These are phyloP conservation scores for Acleris emargana DNA, from an alignment of 2,888 invertebrate species.

Conservation along the genomic window DNA sequence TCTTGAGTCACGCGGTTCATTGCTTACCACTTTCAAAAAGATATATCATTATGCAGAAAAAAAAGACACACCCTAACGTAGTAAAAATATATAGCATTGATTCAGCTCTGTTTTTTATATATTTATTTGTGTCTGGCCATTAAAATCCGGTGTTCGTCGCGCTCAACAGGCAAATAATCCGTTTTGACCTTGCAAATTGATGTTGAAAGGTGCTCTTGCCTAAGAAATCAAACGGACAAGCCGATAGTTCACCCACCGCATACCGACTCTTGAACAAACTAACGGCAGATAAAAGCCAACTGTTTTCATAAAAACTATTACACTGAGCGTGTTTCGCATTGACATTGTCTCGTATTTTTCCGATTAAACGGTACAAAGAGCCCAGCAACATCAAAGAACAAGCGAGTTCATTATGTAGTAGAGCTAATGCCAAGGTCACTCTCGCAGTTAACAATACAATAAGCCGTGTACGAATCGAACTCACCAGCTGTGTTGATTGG, in stretches of 20 bases:
- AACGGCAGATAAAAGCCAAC: too few species aligned
- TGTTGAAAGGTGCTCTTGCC: neutral
- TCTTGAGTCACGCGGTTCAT: too few species aligned
- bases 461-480: constrained; percentile 38
- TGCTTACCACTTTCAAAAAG: too few species aligned
- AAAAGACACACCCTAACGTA: too few species aligned
- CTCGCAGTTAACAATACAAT: constrained; percentile 6
- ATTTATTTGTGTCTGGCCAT: neutral
- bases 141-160: neutral
- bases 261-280: too few species aligned
- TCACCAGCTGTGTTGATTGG: constrained; percentile 73
- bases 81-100: neutral
- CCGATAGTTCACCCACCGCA: neutral
- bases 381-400: constrained; percentile 10
- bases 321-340: neutral
- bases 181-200: constrained; percentile 4
- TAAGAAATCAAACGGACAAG: neutral
- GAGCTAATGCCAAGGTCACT: constrained; percentile 25
- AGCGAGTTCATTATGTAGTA: constrained; percentile 15
- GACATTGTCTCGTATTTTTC: neutral
- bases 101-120: neutral
- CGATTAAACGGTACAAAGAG: neutral
- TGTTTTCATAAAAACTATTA: neutral
- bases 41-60: too few species aligned
- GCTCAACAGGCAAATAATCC: neutral